A percentile compares a stretch with the other conserved stretches of the same genome.
phyloP scores from a whole-genome alignment of 2,113 vertebrate genomes.

The Misgurnus anguillicaudatus region DNA sequence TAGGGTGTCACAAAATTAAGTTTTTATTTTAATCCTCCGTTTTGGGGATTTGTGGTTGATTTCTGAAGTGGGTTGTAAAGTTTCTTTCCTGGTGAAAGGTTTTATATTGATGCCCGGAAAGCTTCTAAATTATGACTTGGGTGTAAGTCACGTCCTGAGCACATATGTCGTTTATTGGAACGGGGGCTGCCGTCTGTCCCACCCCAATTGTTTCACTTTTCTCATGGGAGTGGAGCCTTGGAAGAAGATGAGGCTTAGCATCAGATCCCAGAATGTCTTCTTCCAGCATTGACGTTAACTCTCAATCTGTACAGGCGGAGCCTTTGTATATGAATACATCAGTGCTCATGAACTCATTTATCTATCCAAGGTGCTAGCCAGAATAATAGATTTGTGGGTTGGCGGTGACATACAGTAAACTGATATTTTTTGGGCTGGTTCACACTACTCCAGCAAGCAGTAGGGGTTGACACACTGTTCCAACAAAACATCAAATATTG shows the following conservation, averaged over 20 bases:
- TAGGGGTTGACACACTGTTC: background rate
- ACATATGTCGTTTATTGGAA: constrained; percentile 46
- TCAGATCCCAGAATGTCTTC: constrained; percentile 15
- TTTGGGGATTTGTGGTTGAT: constrained; percentile 60
- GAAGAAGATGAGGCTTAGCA: constrained; percentile 46
- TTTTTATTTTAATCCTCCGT: constrained; percentile 64
- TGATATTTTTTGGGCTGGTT: too few relatives aligned
- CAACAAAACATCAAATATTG: background rate
- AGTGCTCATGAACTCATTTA: background rate
- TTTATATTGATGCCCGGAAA: constrained; percentile 66
- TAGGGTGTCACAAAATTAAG: constrained; percentile 61
- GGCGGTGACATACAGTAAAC: too few relatives aligned
- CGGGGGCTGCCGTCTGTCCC: constrained; percentile 59
- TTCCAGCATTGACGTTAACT: background rate
- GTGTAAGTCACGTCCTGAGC: constrained; percentile 67
- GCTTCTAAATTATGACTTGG: constrained; percentile 64
- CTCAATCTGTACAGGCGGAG: background rate
- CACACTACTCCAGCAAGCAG: too few relatives aligned
- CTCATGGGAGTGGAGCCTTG: constrained; percentile 53
- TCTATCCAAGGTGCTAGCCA: background rate
- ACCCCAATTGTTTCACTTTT: constrained; percentile 54
- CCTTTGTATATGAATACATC: background rate
- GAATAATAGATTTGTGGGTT: too few relatives aligned
- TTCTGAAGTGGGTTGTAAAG: constrained; percentile 70
- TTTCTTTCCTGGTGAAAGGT: constrained; percentile 69